Conservation (phyloP, 2,888 invertebrate genomes). For the Nipponacmea schrenckii region DNA sequence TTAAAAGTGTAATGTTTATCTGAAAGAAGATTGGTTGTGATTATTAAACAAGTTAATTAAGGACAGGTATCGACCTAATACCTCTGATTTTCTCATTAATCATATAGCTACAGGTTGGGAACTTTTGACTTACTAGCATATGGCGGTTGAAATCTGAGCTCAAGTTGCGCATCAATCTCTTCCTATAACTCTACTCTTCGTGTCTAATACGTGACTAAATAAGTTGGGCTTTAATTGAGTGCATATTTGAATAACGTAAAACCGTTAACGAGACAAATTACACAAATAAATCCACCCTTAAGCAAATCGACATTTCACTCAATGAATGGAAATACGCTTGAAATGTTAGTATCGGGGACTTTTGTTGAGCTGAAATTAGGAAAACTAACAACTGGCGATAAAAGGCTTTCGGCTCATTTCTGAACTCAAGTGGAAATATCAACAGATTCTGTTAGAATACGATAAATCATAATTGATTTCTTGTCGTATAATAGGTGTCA, state of each 20-base stretch:
- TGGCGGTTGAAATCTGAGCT: slow-evolving; percentile 1
- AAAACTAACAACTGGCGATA: slow-evolving; percentile 4
- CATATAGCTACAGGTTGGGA: background rate
- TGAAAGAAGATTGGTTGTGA: no score
- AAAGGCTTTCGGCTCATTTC: slow-evolving; percentile 5
- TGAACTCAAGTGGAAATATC: background rate
- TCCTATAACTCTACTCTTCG: slow-evolving; percentile 2
- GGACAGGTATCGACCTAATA: background rate
- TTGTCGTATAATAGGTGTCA: no score
- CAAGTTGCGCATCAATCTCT: background rate
- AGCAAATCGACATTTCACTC: slow-evolving; percentile 6
- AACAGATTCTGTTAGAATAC: background rate
- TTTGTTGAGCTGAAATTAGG: slow-evolving; percentile 4
- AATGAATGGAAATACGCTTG: background rate
- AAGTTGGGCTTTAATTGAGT: slow-evolving; percentile 3
- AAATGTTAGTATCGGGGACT: slow-evolving; percentile 5
- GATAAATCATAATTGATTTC: slow-evolving; percentile 1
- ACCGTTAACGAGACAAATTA: slow-evolving; percentile 7
- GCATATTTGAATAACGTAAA: slow-evolving; percentile 9
- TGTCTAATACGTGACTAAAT: slow-evolving; percentile 8
- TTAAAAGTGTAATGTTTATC: no score
- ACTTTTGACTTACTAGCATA: slow-evolving; percentile 8
- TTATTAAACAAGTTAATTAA: no score
- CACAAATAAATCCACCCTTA: slow-evolving; percentile 8
- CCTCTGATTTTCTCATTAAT: slow-evolving; percentile 1